Evolutionary conservation across 2,797 vertebrate species (phyloP).

Genomic region (Numenius phaeopus): DNA sequence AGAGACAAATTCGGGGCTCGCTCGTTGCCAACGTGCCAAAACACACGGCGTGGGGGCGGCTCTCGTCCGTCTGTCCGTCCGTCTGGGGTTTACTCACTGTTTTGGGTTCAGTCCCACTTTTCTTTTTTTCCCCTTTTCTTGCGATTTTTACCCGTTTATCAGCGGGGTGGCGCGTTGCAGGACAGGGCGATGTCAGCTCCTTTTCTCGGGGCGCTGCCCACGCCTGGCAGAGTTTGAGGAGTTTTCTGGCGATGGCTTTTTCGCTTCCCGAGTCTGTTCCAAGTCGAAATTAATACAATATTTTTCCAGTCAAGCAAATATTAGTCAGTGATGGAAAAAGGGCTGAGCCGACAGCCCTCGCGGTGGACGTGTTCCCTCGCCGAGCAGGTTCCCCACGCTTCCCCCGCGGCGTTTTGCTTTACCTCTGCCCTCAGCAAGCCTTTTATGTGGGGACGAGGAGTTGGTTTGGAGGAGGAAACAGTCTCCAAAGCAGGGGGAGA

Average conservation of each 20-base stretch:
- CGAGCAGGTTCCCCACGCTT: accelerated
- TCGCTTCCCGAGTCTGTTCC: neutral
- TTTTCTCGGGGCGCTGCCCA: accelerated
- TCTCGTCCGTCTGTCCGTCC: neutral
- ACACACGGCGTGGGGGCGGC: neutral
- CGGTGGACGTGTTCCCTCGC: neutral
- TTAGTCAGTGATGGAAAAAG: neutral
- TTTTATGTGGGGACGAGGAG: neutral
- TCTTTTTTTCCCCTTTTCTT: no score
- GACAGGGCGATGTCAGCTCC: neutral
- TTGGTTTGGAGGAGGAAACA: neutral
- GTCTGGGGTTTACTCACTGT: neutral
- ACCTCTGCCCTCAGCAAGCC: neutral
- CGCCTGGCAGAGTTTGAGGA: neutral
- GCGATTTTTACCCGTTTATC: neutral
- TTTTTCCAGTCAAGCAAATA: neutral
- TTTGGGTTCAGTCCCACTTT: neutral
- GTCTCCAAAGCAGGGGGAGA: neutral
- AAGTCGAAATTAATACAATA: neutral
- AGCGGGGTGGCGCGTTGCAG: accelerated
- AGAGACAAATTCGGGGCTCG: neutral
- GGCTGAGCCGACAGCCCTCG: neutral
- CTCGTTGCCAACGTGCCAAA: accelerated
- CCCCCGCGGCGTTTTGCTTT: neutral
- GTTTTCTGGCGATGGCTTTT: neutral